Percentiles rank a stretch among this genome's conserved stretches.
phyloP scores from a whole-genome alignment of 2,888 invertebrate genomes.

The Amitus sp. region DNA sequence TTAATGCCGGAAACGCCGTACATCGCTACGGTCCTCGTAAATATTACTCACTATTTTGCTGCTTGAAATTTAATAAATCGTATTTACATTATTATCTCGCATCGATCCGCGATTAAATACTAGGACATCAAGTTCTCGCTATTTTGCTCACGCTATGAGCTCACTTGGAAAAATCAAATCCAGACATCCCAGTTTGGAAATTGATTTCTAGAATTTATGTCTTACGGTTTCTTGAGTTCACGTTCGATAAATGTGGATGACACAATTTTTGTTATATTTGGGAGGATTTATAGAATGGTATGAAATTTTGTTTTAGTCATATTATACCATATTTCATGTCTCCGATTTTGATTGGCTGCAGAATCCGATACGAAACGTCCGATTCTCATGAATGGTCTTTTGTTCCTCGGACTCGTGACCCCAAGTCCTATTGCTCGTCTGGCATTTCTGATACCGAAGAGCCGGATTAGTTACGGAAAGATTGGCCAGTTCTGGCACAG shows the following conservation, averaged over 20 bases:
- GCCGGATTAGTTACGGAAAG: constrained; percentile 34
- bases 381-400: constrained; percentile 25
- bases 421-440: constrained; percentile 18
- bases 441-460: constrained; percentile 33
- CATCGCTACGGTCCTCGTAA: constrained; percentile 30
- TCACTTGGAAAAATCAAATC: too few relatives aligned
- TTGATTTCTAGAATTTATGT: too few relatives aligned
- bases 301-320: too few relatives aligned
- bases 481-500: constrained; percentile 26
- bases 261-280: too few relatives aligned
- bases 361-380: constrained; percentile 16
- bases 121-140: constrained; percentile 2
- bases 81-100: constrained; percentile 1
- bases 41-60: too few relatives aligned
- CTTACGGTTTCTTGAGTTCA: too few relatives aligned
- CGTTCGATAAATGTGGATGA: too few relatives aligned
- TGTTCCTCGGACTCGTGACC: constrained; percentile 20
- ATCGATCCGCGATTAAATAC: constrained; percentile 10
- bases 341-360: not conserved
- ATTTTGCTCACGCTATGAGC: too few relatives aligned
- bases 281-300: too few relatives aligned
- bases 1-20: constrained; percentile 34
- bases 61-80: constrained; percentile 27
- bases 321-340: too few relatives aligned
- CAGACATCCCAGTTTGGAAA: too few relatives aligned